These are phyloP conservation scores for Xenops minutus DNA, from an alignment of 2,797 vertebrate species.

Conservation along the genomic window DNA sequence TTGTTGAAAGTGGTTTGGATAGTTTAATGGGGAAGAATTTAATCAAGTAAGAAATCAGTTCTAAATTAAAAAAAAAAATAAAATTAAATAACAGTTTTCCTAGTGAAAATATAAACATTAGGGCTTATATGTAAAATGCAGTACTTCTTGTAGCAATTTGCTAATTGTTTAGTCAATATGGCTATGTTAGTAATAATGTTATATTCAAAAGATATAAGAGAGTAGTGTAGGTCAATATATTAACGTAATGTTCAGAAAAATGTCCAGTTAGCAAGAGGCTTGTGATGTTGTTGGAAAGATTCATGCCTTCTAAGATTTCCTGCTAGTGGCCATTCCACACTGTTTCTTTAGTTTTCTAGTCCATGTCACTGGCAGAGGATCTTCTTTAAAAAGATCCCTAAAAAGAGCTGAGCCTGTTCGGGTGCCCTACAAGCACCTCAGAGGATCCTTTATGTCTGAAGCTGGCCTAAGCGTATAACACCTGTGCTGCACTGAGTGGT, in stretches of 20 bases:
- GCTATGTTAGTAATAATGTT: not conserved
- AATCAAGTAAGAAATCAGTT: not conserved
- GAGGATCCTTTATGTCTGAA: not conserved
- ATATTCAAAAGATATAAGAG: not conserved
- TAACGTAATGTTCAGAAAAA: not conserved
- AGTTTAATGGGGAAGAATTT: not conserved
- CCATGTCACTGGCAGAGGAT: not conserved
- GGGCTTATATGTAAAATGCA: not conserved
- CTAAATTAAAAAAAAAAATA: not conserved
- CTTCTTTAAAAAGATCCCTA: not conserved
- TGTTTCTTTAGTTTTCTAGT: not conserved
- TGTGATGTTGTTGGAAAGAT: not conserved
- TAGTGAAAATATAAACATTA: not conserved
- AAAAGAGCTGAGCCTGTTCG: not conserved
- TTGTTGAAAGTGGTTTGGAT: not conserved
- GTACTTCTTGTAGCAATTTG: not conserved
- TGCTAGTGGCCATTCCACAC: not conserved
- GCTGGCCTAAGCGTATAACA: not conserved
- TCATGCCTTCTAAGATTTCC: not conserved
- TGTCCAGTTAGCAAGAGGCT: not conserved
- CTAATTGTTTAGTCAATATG: not conserved
- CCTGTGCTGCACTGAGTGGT: fast-evolving
- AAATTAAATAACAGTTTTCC: not conserved
- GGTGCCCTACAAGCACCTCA: not conserved
- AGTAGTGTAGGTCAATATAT: not conserved